Percentiles rank a stretch among this genome's conserved stretches.
Evolutionary conservation across 2,888 invertebrate species (phyloP).

Genomic region (Toxonevra muliebris): DNA sequence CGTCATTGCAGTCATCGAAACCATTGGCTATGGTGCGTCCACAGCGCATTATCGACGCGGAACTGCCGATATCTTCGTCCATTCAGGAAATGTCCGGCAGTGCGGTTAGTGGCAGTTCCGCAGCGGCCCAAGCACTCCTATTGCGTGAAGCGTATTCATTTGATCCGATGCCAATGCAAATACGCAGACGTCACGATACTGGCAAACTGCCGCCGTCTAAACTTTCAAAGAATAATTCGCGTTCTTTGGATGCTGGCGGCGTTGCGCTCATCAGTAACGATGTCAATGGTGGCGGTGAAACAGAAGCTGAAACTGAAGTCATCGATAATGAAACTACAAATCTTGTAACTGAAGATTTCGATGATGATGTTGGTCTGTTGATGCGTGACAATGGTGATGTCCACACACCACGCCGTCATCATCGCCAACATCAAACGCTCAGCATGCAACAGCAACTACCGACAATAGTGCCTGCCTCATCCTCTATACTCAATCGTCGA

Average conservation of each 20-base stretch:
- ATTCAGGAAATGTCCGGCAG: slow-evolving; percentile 48
- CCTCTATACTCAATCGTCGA: slow-evolving; percentile 44
- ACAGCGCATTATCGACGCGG: slow-evolving; percentile 67
- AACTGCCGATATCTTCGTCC: slow-evolving; percentile 44
- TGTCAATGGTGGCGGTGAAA: slow-evolving; percentile 7
- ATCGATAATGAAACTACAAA: slow-evolving; percentile 28
- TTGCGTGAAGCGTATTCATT: slow-evolving; percentile 73
- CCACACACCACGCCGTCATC: slow-evolving; percentile 34
- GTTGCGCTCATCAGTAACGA: slow-evolving; percentile 47
- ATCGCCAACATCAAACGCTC: slow-evolving; percentile 31
- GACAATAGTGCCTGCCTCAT: slow-evolving; percentile 49
- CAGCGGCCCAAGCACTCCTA: slow-evolving; percentile 40
- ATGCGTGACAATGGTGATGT: slow-evolving; percentile 57
- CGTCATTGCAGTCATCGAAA: slow-evolving; percentile 46
- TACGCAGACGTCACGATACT: slow-evolving; percentile 55
- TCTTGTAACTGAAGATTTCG: slow-evolving; percentile 48
- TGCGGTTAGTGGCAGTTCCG: slow-evolving; percentile 31
- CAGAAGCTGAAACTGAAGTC: slow-evolving; percentile 36
- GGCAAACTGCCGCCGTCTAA: slow-evolving; percentile 56
- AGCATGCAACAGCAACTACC: slow-evolving; percentile 26
- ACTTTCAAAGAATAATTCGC: slow-evolving; percentile 61
- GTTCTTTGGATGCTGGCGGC: slow-evolving; percentile 59
- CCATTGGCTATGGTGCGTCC: slow-evolving; percentile 64
- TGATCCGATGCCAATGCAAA: slow-evolving; percentile 70
- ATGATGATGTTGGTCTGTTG: slow-evolving; percentile 54